Evolutionary conservation across 2,113 vertebrate genomes (phyloP).

Genomic region (Cyprinodon brontotheroides): DNA sequence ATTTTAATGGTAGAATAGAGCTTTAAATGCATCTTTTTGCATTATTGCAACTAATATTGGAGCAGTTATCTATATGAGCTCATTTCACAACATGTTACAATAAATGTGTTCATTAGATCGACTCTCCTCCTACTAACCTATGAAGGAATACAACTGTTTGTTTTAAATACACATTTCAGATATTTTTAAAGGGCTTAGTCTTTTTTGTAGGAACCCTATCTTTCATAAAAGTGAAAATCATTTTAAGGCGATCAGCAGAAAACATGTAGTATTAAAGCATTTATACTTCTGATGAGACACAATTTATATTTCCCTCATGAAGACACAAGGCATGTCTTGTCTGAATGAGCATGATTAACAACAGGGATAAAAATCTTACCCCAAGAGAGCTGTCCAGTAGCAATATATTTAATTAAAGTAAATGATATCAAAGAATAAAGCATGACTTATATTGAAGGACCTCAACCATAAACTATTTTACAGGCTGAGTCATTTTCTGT

Average conservation of each 20-base stretch:
- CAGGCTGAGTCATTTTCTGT: slow-evolving; percentile 50
- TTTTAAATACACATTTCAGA: no score
- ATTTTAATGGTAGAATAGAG: not conserved
- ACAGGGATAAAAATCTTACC: slow-evolving; percentile 62
- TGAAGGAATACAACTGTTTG: no score
- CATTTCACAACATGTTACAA: no score
- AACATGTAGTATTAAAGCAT: not conserved
- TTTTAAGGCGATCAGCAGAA: not conserved
- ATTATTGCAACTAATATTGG: no score
- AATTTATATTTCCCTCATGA: slow-evolving; percentile 37
- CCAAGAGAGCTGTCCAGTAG: slow-evolving; percentile 67
- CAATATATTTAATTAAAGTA: slow-evolving; percentile 80
- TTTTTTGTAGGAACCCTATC: not conserved
- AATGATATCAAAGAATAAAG: slow-evolving; percentile 73
- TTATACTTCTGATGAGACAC: slow-evolving; percentile 14
- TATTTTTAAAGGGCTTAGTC: not conserved
- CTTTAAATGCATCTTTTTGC: no score
- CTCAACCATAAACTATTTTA: slow-evolving; percentile 61
- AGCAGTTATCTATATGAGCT: no score
- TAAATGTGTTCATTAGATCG: no score
- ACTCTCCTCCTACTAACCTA: no score
- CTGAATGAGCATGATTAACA: slow-evolving; percentile 72
- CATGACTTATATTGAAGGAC: slow-evolving; percentile 50
- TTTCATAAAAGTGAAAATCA: not conserved
- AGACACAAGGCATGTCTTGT: slow-evolving; percentile 50